Evolutionary conservation across 2,888 invertebrate genomes (phyloP).

Genomic region (Scrobipalpa atriplicella): DNA sequence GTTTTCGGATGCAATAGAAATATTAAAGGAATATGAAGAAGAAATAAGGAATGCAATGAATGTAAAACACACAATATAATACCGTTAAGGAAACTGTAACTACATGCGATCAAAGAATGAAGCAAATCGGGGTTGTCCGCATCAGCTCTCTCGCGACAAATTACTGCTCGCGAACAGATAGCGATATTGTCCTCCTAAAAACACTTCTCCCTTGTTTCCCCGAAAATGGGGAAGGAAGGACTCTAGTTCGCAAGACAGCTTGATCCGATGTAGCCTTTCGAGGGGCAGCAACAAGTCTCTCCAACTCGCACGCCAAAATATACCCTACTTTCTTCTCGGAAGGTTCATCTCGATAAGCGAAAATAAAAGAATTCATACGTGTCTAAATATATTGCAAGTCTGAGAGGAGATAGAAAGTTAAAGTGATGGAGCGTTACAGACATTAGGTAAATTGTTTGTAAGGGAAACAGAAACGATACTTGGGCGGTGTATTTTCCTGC

Average conservation of each 20-base stretch:
- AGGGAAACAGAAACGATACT: conserved; percentile 48
- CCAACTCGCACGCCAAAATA: conserved; percentile 52
- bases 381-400: conserved; percentile 53
- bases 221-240: conserved; percentile 68
- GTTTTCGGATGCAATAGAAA: not conserved
- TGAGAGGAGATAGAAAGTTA: conserved; percentile 60
- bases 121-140: conserved; percentile 54
- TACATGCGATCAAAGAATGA: conserved; percentile 47
- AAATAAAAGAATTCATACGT: conserved; percentile 62
- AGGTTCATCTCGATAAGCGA: conserved; percentile 51
- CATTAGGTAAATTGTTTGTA: conserved; percentile 57
- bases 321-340: conserved; percentile 53
- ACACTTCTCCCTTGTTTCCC: conserved; percentile 72
- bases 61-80: not conserved
- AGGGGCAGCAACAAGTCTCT: conserved; percentile 75
- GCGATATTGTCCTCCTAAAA: conserved; percentile 68
- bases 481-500: conserved; percentile 21
- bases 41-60: not conserved
- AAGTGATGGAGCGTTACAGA: conserved; percentile 65
- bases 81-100: conserved; percentile 29
- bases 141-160: conserved; percentile 68
- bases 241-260: conserved; percentile 74
- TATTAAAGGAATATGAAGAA: not conserved
- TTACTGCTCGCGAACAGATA: conserved; percentile 70
- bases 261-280: conserved; percentile 68